phyloP scores from a whole-genome alignment of 2,888 invertebrate genomes.

The Drosophila acutilabella region DNA sequence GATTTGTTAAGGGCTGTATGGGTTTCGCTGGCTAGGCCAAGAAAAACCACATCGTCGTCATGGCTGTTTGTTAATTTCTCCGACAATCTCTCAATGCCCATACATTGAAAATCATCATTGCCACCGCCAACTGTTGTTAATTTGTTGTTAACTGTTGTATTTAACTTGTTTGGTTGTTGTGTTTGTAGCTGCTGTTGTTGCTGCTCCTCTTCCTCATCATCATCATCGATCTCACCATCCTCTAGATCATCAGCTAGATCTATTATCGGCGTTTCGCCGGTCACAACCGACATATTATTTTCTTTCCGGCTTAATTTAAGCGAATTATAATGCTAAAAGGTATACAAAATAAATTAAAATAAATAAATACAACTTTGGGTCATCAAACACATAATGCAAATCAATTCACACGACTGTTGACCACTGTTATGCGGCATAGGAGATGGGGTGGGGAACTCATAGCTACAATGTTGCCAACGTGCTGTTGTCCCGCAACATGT shows the following conservation, averaged over 20 bases:
- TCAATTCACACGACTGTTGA: slow-evolving; percentile 45
- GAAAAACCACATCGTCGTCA: slow-evolving; percentile 59
- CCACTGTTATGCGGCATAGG: slow-evolving; percentile 29
- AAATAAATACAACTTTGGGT: slow-evolving; percentile 1
- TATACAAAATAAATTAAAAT: neutral
- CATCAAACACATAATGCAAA: slow-evolving; percentile 33
- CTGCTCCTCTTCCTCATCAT: slow-evolving; percentile 85
- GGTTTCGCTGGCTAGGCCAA: slow-evolving; percentile 44
- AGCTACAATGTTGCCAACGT: slow-evolving; percentile 24
- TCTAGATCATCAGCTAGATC: slow-evolving; percentile 89
- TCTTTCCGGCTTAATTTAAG: slow-evolving; percentile 7
- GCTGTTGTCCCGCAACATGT: slow-evolving; percentile 38
- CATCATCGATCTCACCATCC: slow-evolving; percentile 93
- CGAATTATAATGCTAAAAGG: neutral
- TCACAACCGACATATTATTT: slow-evolving; percentile 45
- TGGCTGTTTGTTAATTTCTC: slow-evolving; percentile 20
- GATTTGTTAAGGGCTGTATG: slow-evolving; percentile 50
- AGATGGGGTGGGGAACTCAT: neutral
- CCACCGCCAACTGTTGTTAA: neutral
- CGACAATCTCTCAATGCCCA: slow-evolving; percentile 34
- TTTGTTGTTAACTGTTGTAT: too few relatives aligned
- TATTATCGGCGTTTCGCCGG: slow-evolving; percentile 43
- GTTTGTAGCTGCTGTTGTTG: slow-evolving; percentile 9
- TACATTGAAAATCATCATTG: slow-evolving; percentile 54
- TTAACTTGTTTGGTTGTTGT: slow-evolving; percentile 11